phyloP scores from a whole-genome alignment of 1,140 invertebrate species.

The Araneus ventricosus region DNA sequence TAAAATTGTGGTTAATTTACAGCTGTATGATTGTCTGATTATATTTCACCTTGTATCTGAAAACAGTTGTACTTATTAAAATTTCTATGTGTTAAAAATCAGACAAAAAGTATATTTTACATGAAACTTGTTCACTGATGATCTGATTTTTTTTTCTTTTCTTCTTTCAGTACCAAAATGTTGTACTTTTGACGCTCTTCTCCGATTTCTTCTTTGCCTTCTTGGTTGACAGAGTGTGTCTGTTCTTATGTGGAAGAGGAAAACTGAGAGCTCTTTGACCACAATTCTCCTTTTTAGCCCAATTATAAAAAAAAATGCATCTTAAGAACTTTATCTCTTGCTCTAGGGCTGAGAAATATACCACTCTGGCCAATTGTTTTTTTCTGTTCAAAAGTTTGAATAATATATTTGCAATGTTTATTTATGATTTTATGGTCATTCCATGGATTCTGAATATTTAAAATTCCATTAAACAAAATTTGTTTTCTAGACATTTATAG shows the following conservation, averaged over 20 bases:
- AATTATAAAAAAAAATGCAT: background rate
- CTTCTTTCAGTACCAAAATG: slow-evolving; percentile 90
- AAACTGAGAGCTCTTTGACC: slow-evolving; percentile 79
- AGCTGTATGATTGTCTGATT: too few species aligned
- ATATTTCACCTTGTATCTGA: too few species aligned
- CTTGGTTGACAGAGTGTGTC: slow-evolving; percentile 89
- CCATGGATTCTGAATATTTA: background rate
- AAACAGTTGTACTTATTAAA: too few species aligned
- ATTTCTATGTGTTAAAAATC: too few species aligned
- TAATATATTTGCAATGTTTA: background rate
- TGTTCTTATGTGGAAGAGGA: slow-evolving; percentile 93
- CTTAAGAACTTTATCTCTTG: slow-evolving; percentile 5
- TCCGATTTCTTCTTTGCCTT: slow-evolving; percentile 91
- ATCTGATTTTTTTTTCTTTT: slow-evolving; percentile 56
- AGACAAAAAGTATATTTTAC: too few species aligned
- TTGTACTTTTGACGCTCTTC: slow-evolving; percentile 88
- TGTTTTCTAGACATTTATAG: background rate
- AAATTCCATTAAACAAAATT: background rate
- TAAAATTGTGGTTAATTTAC: too few species aligned
- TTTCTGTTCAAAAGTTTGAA: too few species aligned
- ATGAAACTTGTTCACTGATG: too few species aligned
- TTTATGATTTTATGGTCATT: background rate
- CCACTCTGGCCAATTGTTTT: background rate
- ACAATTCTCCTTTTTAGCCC: background rate
- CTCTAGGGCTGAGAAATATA: background rate